These are phyloP conservation scores for Cynopterus brachyotis DNA, from an alignment of 2,113 vertebrate species.

Conservation along the genomic window DNA sequence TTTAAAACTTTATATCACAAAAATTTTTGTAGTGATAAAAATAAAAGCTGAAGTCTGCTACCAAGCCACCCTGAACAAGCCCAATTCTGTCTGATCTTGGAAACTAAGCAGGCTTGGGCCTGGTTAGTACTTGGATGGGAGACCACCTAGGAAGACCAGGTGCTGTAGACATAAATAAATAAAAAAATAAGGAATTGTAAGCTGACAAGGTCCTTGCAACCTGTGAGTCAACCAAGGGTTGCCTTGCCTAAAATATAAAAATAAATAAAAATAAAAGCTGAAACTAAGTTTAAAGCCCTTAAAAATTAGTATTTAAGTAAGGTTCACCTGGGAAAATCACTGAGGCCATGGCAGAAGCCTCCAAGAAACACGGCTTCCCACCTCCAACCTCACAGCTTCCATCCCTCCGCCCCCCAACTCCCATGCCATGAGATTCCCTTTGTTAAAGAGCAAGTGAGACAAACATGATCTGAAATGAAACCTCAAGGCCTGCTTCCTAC, in stretches of 20 bases:
- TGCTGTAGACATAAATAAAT: no score
- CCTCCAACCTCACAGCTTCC: no score
- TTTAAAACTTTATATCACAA: neutral
- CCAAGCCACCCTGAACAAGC: no score
- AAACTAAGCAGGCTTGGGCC: no score
- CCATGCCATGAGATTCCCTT: neutral
- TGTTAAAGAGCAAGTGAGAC: accelerated
- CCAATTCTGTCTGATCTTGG: no score
- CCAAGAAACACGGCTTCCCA: neutral
- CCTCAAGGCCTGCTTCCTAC: neutral
- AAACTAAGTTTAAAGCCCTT: neutral
- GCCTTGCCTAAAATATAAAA: no score
- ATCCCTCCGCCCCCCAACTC: accelerated
- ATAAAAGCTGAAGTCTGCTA: neutral
- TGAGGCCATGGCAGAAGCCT: neutral
- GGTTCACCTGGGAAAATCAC: neutral
- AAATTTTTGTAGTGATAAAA: neutral
- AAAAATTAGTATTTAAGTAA: neutral
- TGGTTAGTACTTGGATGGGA: no score
- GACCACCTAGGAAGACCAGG: no score
- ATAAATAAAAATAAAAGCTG: neutral
- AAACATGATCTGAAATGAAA: neutral
- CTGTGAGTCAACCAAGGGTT: no score
- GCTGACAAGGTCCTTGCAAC: no score
- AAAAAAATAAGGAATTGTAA: no score